Evolutionary conservation across 2,113 vertebrate species (phyloP).

Genomic region (Ovis canadensis): DNA sequence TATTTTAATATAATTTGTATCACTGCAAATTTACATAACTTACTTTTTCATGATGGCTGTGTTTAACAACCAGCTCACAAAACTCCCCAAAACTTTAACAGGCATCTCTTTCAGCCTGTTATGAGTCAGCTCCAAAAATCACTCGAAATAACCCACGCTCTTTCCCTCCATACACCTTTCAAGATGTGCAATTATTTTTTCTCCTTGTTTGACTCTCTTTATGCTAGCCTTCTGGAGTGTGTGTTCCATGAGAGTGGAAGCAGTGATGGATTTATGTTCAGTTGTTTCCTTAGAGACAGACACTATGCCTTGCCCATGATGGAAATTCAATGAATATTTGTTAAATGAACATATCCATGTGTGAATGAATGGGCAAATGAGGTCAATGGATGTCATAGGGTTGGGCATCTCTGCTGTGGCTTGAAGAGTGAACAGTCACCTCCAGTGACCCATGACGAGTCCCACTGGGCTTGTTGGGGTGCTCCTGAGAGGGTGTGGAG

Average conservation of each 20-base stretch:
- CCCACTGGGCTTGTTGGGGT: neutral
- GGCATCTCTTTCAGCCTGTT: neutral
- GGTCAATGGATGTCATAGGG: neutral
- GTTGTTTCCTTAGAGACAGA: neutral
- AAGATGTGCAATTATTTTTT: neutral
- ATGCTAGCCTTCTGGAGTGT: neutral
- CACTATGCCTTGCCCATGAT: neutral
- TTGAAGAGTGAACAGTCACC: neutral
- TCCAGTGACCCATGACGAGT: neutral
- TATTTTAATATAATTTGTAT: neutral
- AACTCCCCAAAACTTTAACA: neutral
- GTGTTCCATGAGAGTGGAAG: neutral
- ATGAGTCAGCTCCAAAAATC: neutral
- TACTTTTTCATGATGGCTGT: neutral
- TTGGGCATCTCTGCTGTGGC: slow-evolving; percentile 5
- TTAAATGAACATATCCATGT: neutral
- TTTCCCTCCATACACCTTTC: neutral
- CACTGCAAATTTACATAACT: neutral
- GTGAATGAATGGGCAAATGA: neutral
- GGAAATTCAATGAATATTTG: slow-evolving; percentile 25
- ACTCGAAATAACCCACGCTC: neutral
- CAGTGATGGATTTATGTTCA: neutral
- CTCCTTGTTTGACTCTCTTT: neutral
- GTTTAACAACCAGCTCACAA: neutral
- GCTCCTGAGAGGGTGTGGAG: neutral